phyloP scores from a whole-genome alignment of 2,888 invertebrate species.

The Seira musarum region DNA sequence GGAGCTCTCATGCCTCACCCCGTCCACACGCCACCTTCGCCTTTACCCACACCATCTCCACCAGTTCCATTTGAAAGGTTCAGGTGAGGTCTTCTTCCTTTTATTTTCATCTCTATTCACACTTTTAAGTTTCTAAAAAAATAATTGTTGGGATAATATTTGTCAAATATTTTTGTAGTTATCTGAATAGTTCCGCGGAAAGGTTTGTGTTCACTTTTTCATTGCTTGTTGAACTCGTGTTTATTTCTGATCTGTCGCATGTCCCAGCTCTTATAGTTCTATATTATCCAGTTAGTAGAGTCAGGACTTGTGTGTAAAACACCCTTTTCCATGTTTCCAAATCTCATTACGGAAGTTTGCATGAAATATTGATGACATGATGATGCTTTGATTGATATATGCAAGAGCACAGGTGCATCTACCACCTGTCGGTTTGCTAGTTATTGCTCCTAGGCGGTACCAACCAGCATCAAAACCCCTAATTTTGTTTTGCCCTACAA shows the following conservation, averaged over 20 bases:
- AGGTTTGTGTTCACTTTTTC: constrained; percentile 11
- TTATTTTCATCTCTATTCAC: too few relatives aligned
- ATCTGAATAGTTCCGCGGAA: constrained; percentile 14
- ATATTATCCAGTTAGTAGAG: not conserved
- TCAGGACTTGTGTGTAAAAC: not conserved
- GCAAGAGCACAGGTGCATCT: constrained; percentile 54
- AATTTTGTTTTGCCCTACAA: too few relatives aligned
- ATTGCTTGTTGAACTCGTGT: too few relatives aligned
- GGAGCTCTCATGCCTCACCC: constrained; percentile 76
- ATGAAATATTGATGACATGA: constrained; percentile 43
- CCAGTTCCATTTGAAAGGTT: constrained; percentile 72
- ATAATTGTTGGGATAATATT: too few relatives aligned
- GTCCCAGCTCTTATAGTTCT: too few relatives aligned
- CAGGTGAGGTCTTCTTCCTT: too few relatives aligned
- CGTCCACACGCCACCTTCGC: constrained; percentile 87
- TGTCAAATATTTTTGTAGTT: not conserved
- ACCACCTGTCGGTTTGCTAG: constrained; percentile 50
- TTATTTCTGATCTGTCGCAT: too few relatives aligned
- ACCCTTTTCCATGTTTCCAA: too few relatives aligned
- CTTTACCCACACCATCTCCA: constrained; percentile 75
- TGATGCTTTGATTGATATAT: too few relatives aligned
- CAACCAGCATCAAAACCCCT: constrained; percentile 43
- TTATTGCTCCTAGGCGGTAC: constrained; percentile 31
- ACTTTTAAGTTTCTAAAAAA: too few relatives aligned
- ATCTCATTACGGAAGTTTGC: too few relatives aligned